Conservation (phyloP, 1,140 invertebrate species). For the Sitophilus oryzae region DNA sequence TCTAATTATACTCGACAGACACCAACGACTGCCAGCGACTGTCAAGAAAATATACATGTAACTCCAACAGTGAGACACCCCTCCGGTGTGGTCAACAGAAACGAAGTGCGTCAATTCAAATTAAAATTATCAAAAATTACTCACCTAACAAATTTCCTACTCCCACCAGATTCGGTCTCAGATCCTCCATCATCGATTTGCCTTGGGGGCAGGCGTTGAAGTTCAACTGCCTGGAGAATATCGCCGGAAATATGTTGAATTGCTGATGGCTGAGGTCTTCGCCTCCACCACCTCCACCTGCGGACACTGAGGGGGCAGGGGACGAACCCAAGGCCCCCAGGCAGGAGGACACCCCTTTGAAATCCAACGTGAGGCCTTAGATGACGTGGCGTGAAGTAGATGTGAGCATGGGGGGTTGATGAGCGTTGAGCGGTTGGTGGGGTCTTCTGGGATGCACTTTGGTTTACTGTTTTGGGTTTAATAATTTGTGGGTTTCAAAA, state of each 20-base stretch:
- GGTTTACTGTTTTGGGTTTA: too few species aligned
- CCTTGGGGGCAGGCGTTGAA: slow-evolving; percentile 65
- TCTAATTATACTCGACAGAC: too few species aligned
- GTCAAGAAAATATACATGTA: too few species aligned
- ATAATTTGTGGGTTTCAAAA: too few species aligned
- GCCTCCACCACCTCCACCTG: too few species aligned
- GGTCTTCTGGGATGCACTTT: background rate
- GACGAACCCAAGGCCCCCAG: slow-evolving; percentile 43
- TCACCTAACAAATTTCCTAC: slow-evolving; percentile 62
- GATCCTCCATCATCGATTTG: slow-evolving; percentile 74
- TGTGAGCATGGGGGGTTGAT: background rate
- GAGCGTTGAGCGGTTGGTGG: background rate
- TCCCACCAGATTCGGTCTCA: slow-evolving; percentile 70
- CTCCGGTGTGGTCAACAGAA: too few species aligned
- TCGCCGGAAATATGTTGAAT: slow-evolving; percentile 84
- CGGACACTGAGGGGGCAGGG: slow-evolving; percentile 43
- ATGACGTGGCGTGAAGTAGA: slow-evolving; percentile 8
- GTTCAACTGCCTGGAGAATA: slow-evolving; percentile 79
- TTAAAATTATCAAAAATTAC: background rate
- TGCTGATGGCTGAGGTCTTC: slow-evolving; percentile 64
- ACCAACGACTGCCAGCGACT: too few species aligned
- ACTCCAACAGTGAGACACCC: too few species aligned
- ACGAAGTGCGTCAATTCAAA: too few species aligned
- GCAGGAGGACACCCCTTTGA: slow-evolving; percentile 47
- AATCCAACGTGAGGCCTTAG: slow-evolving; percentile 50